Conservation (phyloP, 2,113 vertebrate genomes). For the Hucho hucho region DNA sequence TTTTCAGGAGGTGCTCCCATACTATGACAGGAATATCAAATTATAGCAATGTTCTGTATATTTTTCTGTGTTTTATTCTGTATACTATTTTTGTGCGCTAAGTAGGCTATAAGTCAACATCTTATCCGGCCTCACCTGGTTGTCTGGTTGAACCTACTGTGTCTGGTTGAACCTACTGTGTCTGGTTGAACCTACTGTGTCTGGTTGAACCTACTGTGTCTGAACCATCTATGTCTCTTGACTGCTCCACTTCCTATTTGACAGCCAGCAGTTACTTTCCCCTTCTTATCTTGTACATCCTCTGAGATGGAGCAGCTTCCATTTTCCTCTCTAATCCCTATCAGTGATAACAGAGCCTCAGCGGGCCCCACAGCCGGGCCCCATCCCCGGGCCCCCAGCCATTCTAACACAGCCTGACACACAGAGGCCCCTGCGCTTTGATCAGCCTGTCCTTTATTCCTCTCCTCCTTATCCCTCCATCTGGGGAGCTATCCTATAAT, state of each 20-base stretch:
- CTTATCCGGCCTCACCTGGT: neutral
- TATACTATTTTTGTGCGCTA: too few relatives aligned
- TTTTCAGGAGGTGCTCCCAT: too few relatives aligned
- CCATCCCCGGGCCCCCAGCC: conserved; percentile 30
- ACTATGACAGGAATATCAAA: too few relatives aligned
- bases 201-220: neutral
- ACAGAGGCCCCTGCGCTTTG: neutral
- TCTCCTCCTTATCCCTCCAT: conserved; percentile 56
- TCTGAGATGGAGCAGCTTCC: conserved; percentile 15
- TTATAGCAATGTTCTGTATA: too few relatives aligned
- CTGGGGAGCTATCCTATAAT: conserved; percentile 44
- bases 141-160: conserved; percentile 1
- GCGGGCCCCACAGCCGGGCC: conserved; percentile 22
- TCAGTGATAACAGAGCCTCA: conserved; percentile 51
- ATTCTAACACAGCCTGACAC: conserved; percentile 22
- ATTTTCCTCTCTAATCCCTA: conserved; percentile 39
- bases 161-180: neutral
- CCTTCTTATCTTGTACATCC: conserved; percentile 29
- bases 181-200: neutral
- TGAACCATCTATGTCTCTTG: neutral
- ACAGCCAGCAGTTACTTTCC: neutral
- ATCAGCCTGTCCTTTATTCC: conserved; percentile 21
- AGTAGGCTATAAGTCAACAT: too few relatives aligned
- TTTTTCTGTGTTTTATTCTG: too few relatives aligned
- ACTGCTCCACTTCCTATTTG: neutral